Base-by-base conservation (phyloP, 2,888 invertebrate genomes). In the Gnatocerus cornutus region DNA sequence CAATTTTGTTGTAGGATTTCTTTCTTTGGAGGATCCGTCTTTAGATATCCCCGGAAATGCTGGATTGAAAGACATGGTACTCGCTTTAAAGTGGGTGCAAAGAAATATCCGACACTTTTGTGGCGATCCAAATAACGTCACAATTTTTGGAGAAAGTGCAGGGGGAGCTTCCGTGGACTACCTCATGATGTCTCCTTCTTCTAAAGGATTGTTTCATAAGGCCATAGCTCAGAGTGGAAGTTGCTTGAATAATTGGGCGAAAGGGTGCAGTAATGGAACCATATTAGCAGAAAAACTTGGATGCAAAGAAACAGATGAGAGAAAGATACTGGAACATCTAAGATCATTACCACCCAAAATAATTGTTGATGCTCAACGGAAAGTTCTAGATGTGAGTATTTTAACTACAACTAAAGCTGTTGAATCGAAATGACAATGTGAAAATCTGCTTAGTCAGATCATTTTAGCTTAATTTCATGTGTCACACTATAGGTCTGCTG, bases 141-240 rank as follows among this genome's bases (percentile, higher is more conserved):
- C 87, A 0, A 80, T 88, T 8, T 86, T 88, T 74, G 88, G 88
- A 0, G 86, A 87, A 76, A 88, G 88, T 74, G 87, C 88, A 1
- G 88, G 88, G 0, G 87, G 82, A 7, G 85, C 84, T 21, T 84
- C 87, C 1, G 83, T 85, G 0, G 87, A 88, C 71, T 86, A 84
- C 68, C 81, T 87, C 74, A 83, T 86, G 74, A 75, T 88, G 5
- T 87, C 87, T 0, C 86, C 87, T 39, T 83, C 86, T 77, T 81
- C 87, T 1, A 85, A 83, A 75, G 58, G 62, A 21, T 71, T 72
- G 0, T 75, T 76, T 52, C 83, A 84, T 53, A 83, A 78, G 74
- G 83, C 81, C 4, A 81, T 84, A 58, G 72, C 77, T n/a, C 83
- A 83, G 76, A 84, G 84, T 73, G 84, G 83, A 9, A 74, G 74